Percentiles rank a stretch among this genome's conserved stretches.
Conservation (phyloP, 2,888 invertebrate genomes). For the Oscheius sp. region DNA sequence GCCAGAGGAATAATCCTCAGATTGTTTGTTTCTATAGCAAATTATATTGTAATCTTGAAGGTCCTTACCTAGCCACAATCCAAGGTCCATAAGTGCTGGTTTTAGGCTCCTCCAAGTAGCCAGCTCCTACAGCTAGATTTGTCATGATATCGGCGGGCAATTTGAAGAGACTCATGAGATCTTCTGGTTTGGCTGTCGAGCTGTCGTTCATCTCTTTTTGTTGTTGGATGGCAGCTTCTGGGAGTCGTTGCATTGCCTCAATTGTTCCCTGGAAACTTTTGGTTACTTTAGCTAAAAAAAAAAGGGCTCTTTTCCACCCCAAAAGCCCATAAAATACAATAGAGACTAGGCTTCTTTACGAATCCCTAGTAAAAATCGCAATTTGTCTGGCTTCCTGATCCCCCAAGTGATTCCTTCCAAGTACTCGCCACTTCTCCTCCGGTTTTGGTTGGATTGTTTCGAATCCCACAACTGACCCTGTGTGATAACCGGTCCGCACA, state of each 20-base stretch:
- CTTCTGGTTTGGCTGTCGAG: conserved; percentile 4
- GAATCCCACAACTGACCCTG: background rate
- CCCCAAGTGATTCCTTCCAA: too few relatives aligned
- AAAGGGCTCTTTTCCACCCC: too few relatives aligned
- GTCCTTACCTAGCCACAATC: conserved; percentile 28
- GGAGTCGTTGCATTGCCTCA: conserved; percentile 28
- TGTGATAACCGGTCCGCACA: background rate
- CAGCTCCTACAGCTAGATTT: conserved; percentile 29
- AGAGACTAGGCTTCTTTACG: too few relatives aligned
- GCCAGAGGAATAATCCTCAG: background rate
- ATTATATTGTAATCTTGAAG: too few relatives aligned
- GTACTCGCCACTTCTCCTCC: background rate
- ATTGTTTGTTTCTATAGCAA: too few relatives aligned
- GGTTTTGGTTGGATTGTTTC: background rate
- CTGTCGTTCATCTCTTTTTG: conserved; percentile 2
- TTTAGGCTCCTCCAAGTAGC: conserved; percentile 25
- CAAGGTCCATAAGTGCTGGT: conserved; percentile 23
- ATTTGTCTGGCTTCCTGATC: too few relatives aligned
- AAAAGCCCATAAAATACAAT: too few relatives aligned
- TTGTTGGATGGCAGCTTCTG: conserved; percentile 12
- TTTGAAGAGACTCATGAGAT: conserved; percentile 24
- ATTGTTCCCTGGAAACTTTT: conserved; percentile 28
- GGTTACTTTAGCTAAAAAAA: too few relatives aligned
- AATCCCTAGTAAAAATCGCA: background rate
- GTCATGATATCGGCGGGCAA: conserved; percentile 35